Base-by-base conservation (phyloP, 2,797 vertebrate species). In the Acestrorhynchus altus region DNA sequence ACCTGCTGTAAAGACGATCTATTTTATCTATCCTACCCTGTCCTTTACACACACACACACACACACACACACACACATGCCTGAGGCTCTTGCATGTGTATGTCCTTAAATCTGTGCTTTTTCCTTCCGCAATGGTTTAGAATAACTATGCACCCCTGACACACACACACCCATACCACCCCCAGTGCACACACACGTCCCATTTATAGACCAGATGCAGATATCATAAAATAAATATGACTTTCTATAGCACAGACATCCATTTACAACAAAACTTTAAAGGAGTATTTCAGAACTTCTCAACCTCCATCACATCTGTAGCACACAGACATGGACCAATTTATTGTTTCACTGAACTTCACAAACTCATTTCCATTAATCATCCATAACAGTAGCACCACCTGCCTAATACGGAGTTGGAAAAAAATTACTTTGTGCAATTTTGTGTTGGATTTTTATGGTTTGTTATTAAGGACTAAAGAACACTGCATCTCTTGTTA, bases 81-180 rank as follows among this genome's bases (percentile, higher is more conserved):
- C 65, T 8, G 26, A n/a, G 57, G 66, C 39, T 56, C 47, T 63
- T 44, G 39, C 46, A 61, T 69, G 77, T 57, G 28, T 15, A 4
- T 12, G 51, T 46, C 72, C 59, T 75, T 71, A 72, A 70, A 57
- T 52, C 46, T 47, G 56, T 66, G 54, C 46, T 44, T 72, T 66
- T 54, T 72, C 40, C 56, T 80, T 67, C 44, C 54, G 18, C 66
- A 67, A 72, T 76, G 73, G 65, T 28, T 72, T 39, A 76, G 40
- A 65, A 61, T 56, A 56, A 56, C 52, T 56, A 12, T 20, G 22
- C 0, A 22, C 52, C 52, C 1, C 52, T 56, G 20, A 26, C 54
- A 44, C 77, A 46, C 16, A 20, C 12, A 49, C 64, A 28, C 31
- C 60, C 49, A 73, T 16, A 18, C 46, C 46, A 49, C 6, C 46